Conservation (phyloP, 2,797 vertebrate genomes). For the Channa striata region DNA sequence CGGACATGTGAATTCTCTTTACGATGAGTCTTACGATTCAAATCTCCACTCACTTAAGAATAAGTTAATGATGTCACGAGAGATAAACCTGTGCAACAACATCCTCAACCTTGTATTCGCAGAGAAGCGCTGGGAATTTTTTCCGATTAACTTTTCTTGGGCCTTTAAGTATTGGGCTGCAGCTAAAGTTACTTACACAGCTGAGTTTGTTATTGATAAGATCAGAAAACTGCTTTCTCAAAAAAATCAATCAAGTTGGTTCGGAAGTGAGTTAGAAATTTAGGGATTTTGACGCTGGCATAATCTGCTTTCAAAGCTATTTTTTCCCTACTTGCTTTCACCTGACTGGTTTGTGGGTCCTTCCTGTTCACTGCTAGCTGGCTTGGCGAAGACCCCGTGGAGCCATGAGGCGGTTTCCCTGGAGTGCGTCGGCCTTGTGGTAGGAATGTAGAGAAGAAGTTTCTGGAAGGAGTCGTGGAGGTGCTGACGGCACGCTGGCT, state of each 20-base stretch:
- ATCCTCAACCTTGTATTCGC: not conserved
- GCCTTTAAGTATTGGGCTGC: not conserved
- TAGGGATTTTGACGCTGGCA: not conserved
- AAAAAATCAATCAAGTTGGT: not conserved
- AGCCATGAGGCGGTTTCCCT: slow-evolving; percentile 72
- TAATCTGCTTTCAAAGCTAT: not conserved
- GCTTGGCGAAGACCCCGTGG: slow-evolving; percentile 80
- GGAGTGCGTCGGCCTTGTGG: slow-evolving; percentile 89
- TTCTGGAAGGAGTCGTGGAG: slow-evolving; percentile 88
- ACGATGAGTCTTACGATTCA: too few species aligned
- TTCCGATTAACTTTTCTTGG: not conserved
- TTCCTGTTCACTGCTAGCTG: slow-evolving; percentile 86
- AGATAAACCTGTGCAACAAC: not conserved
- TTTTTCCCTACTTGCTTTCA: slow-evolving; percentile 63
- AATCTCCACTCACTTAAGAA: not conserved
- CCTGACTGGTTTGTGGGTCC: slow-evolving; percentile 85
- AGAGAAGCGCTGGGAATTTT: too few species aligned
- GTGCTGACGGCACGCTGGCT: slow-evolving; percentile 86
- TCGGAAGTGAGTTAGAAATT: not conserved
- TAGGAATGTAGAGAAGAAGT: slow-evolving; percentile 94
- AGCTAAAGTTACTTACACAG: not conserved
- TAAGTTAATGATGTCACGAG: not conserved
- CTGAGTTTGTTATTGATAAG: not conserved
- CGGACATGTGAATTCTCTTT: too few species aligned
- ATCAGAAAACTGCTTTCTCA: not conserved